These are phyloP conservation scores for Perca fluviatilis DNA, from an alignment of 2,113 vertebrate genomes.

Conservation along the genomic window DNA sequence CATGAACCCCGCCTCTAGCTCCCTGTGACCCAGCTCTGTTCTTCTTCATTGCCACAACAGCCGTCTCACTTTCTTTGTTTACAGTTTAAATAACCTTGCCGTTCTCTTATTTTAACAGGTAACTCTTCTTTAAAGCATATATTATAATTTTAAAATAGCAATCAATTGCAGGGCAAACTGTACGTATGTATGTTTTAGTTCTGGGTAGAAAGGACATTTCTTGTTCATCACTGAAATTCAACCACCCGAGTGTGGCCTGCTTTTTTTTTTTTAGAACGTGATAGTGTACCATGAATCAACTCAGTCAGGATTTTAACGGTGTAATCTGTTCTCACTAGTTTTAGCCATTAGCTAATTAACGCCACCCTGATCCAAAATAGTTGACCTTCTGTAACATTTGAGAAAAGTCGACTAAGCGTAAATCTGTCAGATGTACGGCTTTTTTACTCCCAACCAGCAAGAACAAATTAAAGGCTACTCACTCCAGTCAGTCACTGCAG, in stretches of 20 bases:
- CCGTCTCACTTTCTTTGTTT: conserved; percentile 55
- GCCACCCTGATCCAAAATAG: conserved; percentile 37
- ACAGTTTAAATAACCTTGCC: conserved; percentile 41
- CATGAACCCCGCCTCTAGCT: conserved; percentile 54
- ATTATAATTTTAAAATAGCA: background rate
- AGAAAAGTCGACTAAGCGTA: conserved; percentile 24
- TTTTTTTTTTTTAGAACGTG: conserved; percentile 1
- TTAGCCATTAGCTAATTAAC: conserved; percentile 59
- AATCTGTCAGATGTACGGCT: conserved; percentile 34
- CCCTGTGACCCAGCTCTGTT: conserved; percentile 47
- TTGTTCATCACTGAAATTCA: background rate
- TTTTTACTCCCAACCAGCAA: conserved; percentile 9
- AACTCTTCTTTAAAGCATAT: background rate
- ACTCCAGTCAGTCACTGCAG: conserved; percentile 21
- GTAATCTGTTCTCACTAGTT: conserved; percentile 48
- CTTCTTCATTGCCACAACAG: conserved; percentile 28
- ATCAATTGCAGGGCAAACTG: background rate
- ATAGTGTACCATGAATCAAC: conserved; percentile 25
- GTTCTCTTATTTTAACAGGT: background rate
- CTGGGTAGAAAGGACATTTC: background rate
- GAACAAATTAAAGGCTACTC: conserved; percentile 32
- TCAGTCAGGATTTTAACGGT: conserved; percentile 38
- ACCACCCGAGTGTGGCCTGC: background rate
- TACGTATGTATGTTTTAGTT: background rate
- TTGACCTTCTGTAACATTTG: conserved; percentile 2